phyloP scores from a whole-genome alignment of 2,888 invertebrate species.

The Xylota segnis region DNA sequence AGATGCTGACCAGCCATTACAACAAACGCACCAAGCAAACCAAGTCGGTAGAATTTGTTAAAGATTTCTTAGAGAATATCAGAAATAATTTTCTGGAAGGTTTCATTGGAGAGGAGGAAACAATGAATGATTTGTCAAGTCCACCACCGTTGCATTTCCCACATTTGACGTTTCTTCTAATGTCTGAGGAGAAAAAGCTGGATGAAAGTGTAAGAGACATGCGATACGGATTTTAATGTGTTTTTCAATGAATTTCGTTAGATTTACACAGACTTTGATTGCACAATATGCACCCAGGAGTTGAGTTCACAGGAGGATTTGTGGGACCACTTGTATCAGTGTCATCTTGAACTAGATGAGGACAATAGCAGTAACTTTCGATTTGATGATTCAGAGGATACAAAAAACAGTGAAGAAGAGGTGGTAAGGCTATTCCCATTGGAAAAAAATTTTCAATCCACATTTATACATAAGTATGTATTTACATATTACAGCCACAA shows the following conservation, averaged over 20 bases:
- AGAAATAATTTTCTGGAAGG: not conserved
- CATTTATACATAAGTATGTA: not conserved
- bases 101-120: not conserved
- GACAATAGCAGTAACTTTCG: not conserved
- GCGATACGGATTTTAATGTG: not conserved
- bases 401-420: not conserved
- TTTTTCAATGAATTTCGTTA: not conserved
- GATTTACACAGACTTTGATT: slow-evolving; percentile 23
- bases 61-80: not conserved
- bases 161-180: slow-evolving; percentile 12
- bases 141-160: not conserved
- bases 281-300: slow-evolving; percentile 6
- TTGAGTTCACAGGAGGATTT: slow-evolving; percentile 1
- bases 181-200: not conserved
- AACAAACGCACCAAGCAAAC: slow-evolving; percentile 3
- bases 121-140: not conserved
- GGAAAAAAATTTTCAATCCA: not conserved
- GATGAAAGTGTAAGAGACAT: slow-evolving; percentile 29
- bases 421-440: not conserved
- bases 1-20: slow-evolving; percentile 8
- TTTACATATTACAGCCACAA: not conserved
- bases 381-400: not conserved
- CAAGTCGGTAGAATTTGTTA: slow-evolving; percentile 9
- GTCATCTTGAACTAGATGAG: slow-evolving; percentile 19
- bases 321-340: slow-evolving; percentile 35